phyloP scores from a whole-genome alignment of 2,888 invertebrate species.

The Sesia bembeciformis region DNA sequence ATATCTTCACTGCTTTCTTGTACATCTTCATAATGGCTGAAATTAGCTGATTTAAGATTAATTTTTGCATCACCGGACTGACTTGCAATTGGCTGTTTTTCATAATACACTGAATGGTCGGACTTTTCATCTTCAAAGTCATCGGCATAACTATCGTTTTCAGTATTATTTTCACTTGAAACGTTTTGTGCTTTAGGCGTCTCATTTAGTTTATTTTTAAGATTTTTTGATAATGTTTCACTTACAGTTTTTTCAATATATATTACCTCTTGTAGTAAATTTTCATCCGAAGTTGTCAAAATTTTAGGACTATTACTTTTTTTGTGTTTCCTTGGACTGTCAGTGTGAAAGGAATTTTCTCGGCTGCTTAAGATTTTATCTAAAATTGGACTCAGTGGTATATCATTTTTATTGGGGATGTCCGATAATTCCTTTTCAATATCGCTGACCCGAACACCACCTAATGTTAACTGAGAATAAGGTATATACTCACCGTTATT shows the following conservation, averaged over 20 bases:
- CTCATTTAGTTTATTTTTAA: slow-evolving; percentile 14
- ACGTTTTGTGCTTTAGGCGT: slow-evolving; percentile 13
- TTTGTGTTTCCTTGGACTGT: slow-evolving; percentile 25
- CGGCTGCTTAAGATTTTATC: slow-evolving; percentile 51
- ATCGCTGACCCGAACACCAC: slow-evolving; percentile 54
- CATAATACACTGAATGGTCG: slow-evolving; percentile 9
- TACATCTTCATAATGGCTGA: not conserved
- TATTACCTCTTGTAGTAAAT: slow-evolving; percentile 57
- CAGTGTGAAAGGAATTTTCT: slow-evolving; percentile 45
- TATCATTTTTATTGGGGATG: slow-evolving; percentile 38
- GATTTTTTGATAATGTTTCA: slow-evolving; percentile 37
- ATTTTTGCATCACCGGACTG: not conserved
- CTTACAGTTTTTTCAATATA: slow-evolving; percentile 51
- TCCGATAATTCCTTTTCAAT: slow-evolving; percentile 54
- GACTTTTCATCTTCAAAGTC: slow-evolving; percentile 66
- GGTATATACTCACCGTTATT: slow-evolving; percentile 62
- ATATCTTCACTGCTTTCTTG: slow-evolving; percentile 7
- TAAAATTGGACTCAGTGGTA: slow-evolving; percentile 50
- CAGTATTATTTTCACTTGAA: slow-evolving; percentile 19
- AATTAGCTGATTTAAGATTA: not conserved
- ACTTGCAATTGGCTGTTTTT: not conserved
- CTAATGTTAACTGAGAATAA: slow-evolving; percentile 60
- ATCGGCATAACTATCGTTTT: slow-evolving; percentile 52
- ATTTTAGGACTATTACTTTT: slow-evolving; percentile 27
- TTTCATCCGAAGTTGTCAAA: slow-evolving; percentile 60